Base-by-base conservation (phyloP, 2,113 vertebrate genomes). In the Marmota flaviventris region DNA sequence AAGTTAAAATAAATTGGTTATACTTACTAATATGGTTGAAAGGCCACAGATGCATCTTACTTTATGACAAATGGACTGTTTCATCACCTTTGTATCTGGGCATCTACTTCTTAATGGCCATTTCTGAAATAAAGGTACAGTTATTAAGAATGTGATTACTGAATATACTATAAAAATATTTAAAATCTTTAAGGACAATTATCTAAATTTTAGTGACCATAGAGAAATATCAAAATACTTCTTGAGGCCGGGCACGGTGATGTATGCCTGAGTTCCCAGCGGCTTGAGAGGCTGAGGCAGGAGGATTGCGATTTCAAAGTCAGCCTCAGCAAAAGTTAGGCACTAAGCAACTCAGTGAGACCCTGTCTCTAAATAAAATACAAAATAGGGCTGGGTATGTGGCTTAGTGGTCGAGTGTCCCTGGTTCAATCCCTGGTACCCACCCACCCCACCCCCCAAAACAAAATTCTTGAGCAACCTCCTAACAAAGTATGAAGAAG, bases 21-120 rank as follows among this genome's bases (percentile, higher is more conserved):
- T 63, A 98, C 97, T 98, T 98, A 98, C 97, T 93, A 85, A 91
- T 93, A 81, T 97, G 94, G 92, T 90, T 91, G 96, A 94, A 96
- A 97, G 76, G 77, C 96, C 94, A 95, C 94, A 96, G 85, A 73
- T 96, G 95, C 97, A 98, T 98, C 85, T 97, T 97, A 98, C 84
- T 96, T 95, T 96, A 97, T 79, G 94, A 95, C 81, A 95, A 76
- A 94, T 90, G 70, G 69, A 85, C 58, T 97, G 79, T 79, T 94
- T 95, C 96, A 96, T 97, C 91, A 93, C 94, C 93, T 76, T 92
- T 93, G 48, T 82, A 88, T 88, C 93, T 95, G 86, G 87, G 45
- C 85, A 75, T 97, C 92, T 97, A 96, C 95, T 97, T 97, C 96
- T 91, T 97, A 73, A 82, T 69, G 87, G 95, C 91, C 97, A 98